Conservation (phyloP, 2,113 vertebrate genomes). For the Channa maculata region DNA sequence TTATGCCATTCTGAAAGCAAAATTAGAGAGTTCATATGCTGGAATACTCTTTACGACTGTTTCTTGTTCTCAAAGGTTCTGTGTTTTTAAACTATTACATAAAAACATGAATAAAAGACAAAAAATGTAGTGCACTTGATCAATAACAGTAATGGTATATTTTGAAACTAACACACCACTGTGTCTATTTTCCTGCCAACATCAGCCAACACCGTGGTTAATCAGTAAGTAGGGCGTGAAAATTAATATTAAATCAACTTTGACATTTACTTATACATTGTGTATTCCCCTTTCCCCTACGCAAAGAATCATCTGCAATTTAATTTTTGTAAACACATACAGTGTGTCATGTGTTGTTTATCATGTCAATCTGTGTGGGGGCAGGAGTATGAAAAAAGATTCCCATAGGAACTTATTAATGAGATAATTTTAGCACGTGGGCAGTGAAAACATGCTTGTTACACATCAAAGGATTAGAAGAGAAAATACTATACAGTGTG, state of each 20-base stretch:
- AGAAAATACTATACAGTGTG: slow-evolving; percentile 2
- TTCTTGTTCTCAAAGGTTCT: too few species aligned
- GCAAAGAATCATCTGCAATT: neutral
- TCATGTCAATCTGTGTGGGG: slow-evolving; percentile 20
- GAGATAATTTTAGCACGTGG: slow-evolving; percentile 22
- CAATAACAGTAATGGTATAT: too few species aligned
- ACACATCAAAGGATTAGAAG: slow-evolving; percentile 12
- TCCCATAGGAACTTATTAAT: slow-evolving; percentile 24
- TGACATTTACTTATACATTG: too few species aligned
- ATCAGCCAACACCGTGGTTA: neutral
- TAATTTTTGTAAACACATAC: slow-evolving; percentile 13
- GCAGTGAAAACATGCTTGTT: slow-evolving; percentile 26
- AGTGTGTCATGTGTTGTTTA: slow-evolving; percentile 13
- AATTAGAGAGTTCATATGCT: neutral
- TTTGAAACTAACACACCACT: too few species aligned
- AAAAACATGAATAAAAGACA: too few species aligned
- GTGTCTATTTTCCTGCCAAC: neutral
- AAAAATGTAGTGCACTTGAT: too few species aligned
- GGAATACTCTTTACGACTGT: too few species aligned
- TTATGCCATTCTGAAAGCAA: neutral
- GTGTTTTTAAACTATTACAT: too few species aligned
- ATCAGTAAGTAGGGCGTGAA: neutral
- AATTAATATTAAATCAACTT: too few species aligned
- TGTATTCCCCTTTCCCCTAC: too few species aligned
- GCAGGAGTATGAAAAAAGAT: slow-evolving; percentile 7